Conservation (phyloP, 2,888 invertebrate species). For the Rhimphoctona megacephalus region DNA sequence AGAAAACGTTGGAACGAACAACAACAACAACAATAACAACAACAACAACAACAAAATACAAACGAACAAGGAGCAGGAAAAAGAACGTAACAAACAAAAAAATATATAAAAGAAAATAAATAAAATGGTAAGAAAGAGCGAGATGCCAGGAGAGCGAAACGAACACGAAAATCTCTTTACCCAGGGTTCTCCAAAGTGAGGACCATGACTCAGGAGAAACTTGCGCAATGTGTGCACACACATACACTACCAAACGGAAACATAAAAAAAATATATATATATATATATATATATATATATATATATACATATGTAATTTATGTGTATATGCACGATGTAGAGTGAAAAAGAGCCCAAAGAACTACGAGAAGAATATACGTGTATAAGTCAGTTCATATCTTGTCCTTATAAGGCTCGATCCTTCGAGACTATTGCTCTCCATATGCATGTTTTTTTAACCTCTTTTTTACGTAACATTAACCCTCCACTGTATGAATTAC, state of each 20-base stretch:
- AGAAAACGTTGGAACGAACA: slow-evolving; percentile 39
- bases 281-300: slow-evolving; percentile 2
- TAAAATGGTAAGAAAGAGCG: slow-evolving; percentile 54
- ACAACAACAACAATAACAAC: slow-evolving; percentile 13
- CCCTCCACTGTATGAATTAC: background rate
- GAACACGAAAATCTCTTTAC: slow-evolving; percentile 65
- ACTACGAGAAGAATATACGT: background rate
- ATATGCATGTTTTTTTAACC: slow-evolving; percentile 11
- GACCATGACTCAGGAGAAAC: slow-evolving; percentile 60
- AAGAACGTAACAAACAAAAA: slow-evolving; percentile 28
- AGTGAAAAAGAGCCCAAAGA: slow-evolving; percentile 32
- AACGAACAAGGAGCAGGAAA: slow-evolving; percentile 3
- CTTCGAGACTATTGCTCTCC: slow-evolving; percentile 45
- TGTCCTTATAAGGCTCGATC: slow-evolving; percentile 65
- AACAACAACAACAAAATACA: slow-evolving; percentile 4
- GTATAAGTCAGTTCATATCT: slow-evolving; percentile 57
- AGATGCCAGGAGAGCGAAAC: slow-evolving; percentile 55
- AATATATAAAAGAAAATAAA: slow-evolving; percentile 48
- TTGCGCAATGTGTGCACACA: slow-evolving; percentile 57
- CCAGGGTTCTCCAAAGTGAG: slow-evolving; percentile 54
- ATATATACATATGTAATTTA: slow-evolving; percentile 2
- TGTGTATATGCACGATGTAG: background rate
- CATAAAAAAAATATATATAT: background rate
- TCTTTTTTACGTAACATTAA: slow-evolving; percentile 17
- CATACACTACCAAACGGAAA: background rate